Evolutionary conservation across 2,888 invertebrate species (phyloP).

Genomic region (Meta bourneti): DNA sequence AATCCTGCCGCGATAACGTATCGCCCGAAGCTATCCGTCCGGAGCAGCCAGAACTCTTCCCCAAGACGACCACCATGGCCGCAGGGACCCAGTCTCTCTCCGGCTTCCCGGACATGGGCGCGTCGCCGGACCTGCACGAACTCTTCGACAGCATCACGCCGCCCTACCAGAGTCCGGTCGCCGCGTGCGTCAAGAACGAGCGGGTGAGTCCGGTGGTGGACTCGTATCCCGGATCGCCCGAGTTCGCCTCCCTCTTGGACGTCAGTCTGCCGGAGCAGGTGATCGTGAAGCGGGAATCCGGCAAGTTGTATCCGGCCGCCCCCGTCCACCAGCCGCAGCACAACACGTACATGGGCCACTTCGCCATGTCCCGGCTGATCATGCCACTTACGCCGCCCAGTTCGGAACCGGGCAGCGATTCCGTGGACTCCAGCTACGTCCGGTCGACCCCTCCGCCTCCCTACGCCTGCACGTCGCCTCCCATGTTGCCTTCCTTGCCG

Average conservation of each 20-base stretch:
- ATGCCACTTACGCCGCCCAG: conserved; percentile 83
- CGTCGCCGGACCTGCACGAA: conserved; percentile 37
- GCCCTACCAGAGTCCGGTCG: conserved; percentile 58
- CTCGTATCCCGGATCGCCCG: conserved; percentile 30
- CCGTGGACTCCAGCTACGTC: conserved; percentile 77
- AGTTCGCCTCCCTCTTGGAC: conserved; percentile 54
- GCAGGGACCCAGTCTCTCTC: not conserved
- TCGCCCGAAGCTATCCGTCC: too few species aligned
- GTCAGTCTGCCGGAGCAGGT: conserved; percentile 66
- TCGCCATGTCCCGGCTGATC: conserved; percentile 39
- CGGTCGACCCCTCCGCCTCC: conserved; percentile 70
- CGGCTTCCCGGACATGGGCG: conserved; percentile 18
- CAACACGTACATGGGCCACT: conserved; percentile 51
- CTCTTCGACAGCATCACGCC: conserved; percentile 66
- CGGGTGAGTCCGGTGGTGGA: conserved; percentile 10
- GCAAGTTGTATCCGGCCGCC: not conserved
- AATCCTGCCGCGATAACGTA: too few species aligned
- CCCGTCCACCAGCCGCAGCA: conserved; percentile 2
- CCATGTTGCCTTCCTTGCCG: not conserved
- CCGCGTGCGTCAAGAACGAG: conserved; percentile 52
- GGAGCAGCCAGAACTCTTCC: not conserved
- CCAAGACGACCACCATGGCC: not conserved
- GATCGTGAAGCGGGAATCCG: conserved; percentile 58
- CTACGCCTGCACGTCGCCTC: conserved; percentile 3
- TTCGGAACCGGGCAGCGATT: conserved; percentile 89